Evolutionary conservation across 2,113 vertebrate species (phyloP), one percentile per base, ranked within the genome.

Genomic region (Macaca nemestrina): DNA sequence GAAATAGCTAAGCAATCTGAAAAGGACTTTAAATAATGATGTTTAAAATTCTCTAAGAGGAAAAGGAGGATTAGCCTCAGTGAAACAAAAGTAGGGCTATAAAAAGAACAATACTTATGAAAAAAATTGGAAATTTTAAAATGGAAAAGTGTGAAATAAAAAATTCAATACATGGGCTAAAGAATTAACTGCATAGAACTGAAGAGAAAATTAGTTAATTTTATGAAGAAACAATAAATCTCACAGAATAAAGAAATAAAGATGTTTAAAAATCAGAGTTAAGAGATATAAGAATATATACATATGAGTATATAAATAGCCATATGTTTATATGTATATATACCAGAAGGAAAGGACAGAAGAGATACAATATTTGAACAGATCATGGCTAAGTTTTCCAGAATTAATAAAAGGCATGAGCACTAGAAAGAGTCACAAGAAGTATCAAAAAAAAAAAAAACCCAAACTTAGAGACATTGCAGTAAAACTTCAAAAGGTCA

Each of bases 141-240:
- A 88, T 78, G 82, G 27, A 88, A 96, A 96, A 88, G 45, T 43
- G 57, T n/a, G 4, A 92, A 97, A 68, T 61, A 38, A 81, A 85
- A 94, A 52, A 10, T 70, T 48, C 30, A 64, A 78, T 61, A 87
- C 82, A 35, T 70, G 16, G 9, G 9, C 75, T 85, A 83, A 83
- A 90, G 32, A 48, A 27, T 50, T 93, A 90, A 93, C 57, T 59
- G 22, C 30, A 90, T 75, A 40, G 32, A 93, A 25, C 22, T 86
- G 13, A 85, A 76, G 32, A 85, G 35, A 96, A 91, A 93, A 83
- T 89, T 59, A 89, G 32, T 91, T 14, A 97, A 95, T 32, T 91
- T 30, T 8, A 90, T 64, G 25, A 89, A 88, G 43, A 32, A 91
- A 85, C 16, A 94, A 59, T 35, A 57, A 93, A 90, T 68, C 14